Evolutionary conservation across 2,888 invertebrate species (phyloP).

Genomic region (Aricia artaxerxes): DNA sequence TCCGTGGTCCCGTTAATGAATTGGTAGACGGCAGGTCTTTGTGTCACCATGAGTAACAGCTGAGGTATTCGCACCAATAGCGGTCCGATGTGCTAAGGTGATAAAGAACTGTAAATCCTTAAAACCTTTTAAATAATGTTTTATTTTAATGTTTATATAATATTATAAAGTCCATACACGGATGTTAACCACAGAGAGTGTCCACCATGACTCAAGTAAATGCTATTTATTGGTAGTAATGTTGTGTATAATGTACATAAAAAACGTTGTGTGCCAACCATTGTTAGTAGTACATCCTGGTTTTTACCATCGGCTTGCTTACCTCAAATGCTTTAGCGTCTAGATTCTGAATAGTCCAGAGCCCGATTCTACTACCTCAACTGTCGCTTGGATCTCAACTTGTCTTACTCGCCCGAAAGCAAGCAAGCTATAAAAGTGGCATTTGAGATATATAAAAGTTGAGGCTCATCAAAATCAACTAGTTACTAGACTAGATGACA

Average conservation of each 20-base stretch:
- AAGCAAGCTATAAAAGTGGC: too few species aligned
- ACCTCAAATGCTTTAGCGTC: not conserved
- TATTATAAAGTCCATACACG: not conserved
- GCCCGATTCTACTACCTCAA: too few species aligned
- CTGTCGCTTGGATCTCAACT: too few species aligned
- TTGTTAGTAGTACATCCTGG: not conserved
- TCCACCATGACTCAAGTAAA: not conserved
- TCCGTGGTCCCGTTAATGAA: conserved; percentile 37
- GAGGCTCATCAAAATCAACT: too few species aligned
- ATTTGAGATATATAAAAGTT: too few species aligned
- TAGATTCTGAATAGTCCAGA: too few species aligned
- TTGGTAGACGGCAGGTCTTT: conserved; percentile 44
- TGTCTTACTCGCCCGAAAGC: too few species aligned
- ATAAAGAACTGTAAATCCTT: not conserved
- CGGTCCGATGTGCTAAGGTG: not conserved
- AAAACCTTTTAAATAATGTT: not conserved
- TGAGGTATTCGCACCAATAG: conserved; percentile 42
- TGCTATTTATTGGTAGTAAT: not conserved
- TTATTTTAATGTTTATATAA: not conserved
- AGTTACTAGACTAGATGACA: too few species aligned
- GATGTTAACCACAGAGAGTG: not conserved
- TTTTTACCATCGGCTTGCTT: not conserved
- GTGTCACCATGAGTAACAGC: conserved; percentile 48
- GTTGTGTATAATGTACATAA: not conserved
- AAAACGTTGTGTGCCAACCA: not conserved